These are phyloP conservation scores for Cephus pygmeus DNA, from an alignment of 2,888 invertebrate species.

Conservation along the genomic window DNA sequence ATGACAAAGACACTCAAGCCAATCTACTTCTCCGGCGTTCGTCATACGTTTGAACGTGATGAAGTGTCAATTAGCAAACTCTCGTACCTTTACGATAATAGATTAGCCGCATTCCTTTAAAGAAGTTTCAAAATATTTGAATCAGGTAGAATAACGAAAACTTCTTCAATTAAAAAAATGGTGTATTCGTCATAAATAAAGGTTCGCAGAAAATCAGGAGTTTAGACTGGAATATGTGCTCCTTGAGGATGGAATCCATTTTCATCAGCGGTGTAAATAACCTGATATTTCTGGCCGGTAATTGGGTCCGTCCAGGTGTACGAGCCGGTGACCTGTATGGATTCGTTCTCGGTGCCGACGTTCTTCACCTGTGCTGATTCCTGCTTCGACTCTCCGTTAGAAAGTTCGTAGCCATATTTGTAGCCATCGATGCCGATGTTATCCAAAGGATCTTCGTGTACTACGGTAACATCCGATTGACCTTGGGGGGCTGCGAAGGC, in stretches of 20 bases:
- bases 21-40: too few species aligned
- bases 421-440: slow-evolving; percentile 53
- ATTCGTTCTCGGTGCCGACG: slow-evolving; percentile 32
- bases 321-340: slow-evolving; percentile 45
- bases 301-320: slow-evolving; percentile 46
- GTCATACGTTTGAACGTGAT: too few species aligned
- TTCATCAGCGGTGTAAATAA: slow-evolving; percentile 50
- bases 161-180: neutral
- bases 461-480: slow-evolving; percentile 25
- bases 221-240: slow-evolving; percentile 42
- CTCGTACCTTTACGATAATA: too few species aligned
- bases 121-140: too few species aligned
- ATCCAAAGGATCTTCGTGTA: slow-evolving; percentile 44
- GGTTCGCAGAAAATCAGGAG: neutral
- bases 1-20: too few species aligned
- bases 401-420: slow-evolving; percentile 45
- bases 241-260: slow-evolving; percentile 48
- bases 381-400: slow-evolving; percentile 40
- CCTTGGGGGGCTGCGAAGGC: slow-evolving; percentile 20
- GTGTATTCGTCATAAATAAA: slow-evolving; percentile 3
- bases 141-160: too few species aligned
- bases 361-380: slow-evolving; percentile 45
- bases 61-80: too few species aligned
- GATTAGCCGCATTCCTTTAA: too few species aligned
- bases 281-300: slow-evolving; percentile 39